phyloP scores from a whole-genome alignment of 2,888 invertebrate genomes.

The Pecten maximus region DNA sequence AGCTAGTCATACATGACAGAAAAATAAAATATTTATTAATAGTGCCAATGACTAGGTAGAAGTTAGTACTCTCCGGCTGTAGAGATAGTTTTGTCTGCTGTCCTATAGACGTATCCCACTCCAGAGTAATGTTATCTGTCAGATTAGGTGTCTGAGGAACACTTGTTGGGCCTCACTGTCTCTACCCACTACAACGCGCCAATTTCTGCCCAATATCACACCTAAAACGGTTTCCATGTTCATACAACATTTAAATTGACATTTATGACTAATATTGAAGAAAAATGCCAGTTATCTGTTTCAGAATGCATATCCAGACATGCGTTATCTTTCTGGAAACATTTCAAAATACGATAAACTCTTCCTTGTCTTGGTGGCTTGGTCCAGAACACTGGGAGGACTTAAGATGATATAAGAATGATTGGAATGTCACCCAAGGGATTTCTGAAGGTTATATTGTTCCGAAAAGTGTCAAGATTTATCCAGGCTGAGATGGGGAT shows the following conservation, averaged over 20 bases:
- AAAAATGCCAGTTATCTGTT: slow-evolving; percentile 17
- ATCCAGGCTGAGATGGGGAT: not conserved
- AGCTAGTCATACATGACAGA: too few species aligned
- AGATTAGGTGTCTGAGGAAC: not conserved
- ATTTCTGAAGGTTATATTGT: not conserved
- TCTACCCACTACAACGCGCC: not conserved
- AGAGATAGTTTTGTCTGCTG: not conserved
- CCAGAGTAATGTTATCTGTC: not conserved
- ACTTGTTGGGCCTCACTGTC: not conserved
- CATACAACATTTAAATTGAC: slow-evolving; percentile 2
- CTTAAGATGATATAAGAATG: not conserved
- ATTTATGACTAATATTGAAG: slow-evolving; percentile 27
- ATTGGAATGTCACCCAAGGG: not conserved
- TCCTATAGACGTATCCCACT: not conserved
- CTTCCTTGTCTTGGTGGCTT: not conserved
- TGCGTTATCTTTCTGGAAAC: not conserved
- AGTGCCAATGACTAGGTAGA: too few species aligned
- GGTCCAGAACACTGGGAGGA: not conserved
- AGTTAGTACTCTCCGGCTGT: not conserved
- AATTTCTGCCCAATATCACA: not conserved
- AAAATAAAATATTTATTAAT: too few species aligned
- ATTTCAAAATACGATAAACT: slow-evolving; percentile 18
- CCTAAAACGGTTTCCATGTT: slow-evolving; percentile 9
- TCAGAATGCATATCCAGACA: not conserved
- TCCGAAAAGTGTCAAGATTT: not conserved